A percentile compares a stretch with the other conserved stretches of the same genome.
phyloP scores from a whole-genome alignment of 2,797 vertebrate species.

The Synanceia verrucosa region DNA sequence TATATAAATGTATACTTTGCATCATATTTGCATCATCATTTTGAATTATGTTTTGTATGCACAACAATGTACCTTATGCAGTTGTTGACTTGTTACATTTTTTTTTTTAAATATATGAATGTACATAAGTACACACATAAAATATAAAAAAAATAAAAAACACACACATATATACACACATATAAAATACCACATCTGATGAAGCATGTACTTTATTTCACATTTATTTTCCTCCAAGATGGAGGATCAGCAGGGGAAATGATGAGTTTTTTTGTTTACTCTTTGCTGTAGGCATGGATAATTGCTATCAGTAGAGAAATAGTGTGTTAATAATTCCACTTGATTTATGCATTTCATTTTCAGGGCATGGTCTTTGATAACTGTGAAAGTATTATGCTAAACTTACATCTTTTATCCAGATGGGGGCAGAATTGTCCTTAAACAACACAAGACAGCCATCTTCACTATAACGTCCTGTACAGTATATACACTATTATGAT shows the following conservation, averaged over 20 bases:
- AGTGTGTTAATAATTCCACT: not conserved
- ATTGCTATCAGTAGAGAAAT: not conserved
- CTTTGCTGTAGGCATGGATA: not conserved
- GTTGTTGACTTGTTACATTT: no score
- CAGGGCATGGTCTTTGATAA: not conserved
- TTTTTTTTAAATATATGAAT: no score
- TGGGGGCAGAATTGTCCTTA: not conserved
- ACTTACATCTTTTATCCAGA: slow-evolving; percentile 29
- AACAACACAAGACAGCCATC: not conserved
- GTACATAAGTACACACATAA: no score
- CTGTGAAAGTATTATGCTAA: not conserved
- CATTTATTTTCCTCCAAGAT: not conserved
- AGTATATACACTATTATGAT: not conserved
- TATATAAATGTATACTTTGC: not conserved
- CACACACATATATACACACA: not conserved
- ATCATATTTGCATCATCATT: not conserved
- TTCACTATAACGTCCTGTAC: not conserved
- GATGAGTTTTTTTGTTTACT: not conserved
- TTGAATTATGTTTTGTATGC: not conserved
- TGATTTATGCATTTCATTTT: not conserved
- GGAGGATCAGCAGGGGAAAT: not conserved
- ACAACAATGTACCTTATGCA: not conserved
- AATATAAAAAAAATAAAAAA: not conserved
- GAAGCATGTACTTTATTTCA: not conserved
- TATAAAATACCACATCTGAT: not conserved